Percentiles rank a stretch among this genome's conserved stretches.
Conservation (phyloP, 2,888 invertebrate genomes). For the Cybosia mesomella region DNA sequence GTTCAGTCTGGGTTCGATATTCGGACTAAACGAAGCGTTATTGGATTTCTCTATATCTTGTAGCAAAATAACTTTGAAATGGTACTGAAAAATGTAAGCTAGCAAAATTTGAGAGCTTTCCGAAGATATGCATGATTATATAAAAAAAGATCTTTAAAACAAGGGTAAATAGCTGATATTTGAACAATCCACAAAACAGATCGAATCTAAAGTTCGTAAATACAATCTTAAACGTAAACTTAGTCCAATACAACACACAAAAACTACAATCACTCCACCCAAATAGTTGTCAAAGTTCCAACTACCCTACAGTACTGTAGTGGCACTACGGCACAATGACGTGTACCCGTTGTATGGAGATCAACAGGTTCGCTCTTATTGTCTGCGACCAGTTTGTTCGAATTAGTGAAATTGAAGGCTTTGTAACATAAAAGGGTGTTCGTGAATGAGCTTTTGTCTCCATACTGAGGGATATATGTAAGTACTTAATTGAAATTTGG, state of each 20-base stretch:
- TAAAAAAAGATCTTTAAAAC: too few relatives aligned
- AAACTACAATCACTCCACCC: slow-evolving; percentile 10
- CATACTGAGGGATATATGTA: neutral
- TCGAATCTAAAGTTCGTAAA: neutral
- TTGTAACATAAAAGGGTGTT: slow-evolving; percentile 13
- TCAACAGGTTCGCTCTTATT: slow-evolving; percentile 46
- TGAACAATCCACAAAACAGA: neutral
- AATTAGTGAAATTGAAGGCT: slow-evolving; percentile 38
- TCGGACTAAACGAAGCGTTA: too few relatives aligned
- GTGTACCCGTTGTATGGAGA: slow-evolving; percentile 27
- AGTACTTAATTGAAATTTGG: neutral
- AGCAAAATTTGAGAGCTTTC: neutral
- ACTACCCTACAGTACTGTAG: slow-evolving; percentile 1
- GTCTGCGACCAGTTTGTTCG: slow-evolving; percentile 18
- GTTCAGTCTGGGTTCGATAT: too few relatives aligned
- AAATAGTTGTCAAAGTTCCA: slow-evolving; percentile 19
- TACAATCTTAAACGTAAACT: slow-evolving; percentile 4
- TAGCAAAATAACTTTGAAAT: too few relatives aligned
- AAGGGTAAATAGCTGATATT: too few relatives aligned
- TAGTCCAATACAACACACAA: slow-evolving; percentile 3
- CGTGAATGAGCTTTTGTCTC: slow-evolving; percentile 12
- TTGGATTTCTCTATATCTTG: too few relatives aligned
- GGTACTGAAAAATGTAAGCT: too few relatives aligned
- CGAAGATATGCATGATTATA: neutral
- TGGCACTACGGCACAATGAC: slow-evolving; percentile 27